Conservation (phyloP, 2,797 vertebrate genomes). For the Cichlasoma orientale region DNA sequence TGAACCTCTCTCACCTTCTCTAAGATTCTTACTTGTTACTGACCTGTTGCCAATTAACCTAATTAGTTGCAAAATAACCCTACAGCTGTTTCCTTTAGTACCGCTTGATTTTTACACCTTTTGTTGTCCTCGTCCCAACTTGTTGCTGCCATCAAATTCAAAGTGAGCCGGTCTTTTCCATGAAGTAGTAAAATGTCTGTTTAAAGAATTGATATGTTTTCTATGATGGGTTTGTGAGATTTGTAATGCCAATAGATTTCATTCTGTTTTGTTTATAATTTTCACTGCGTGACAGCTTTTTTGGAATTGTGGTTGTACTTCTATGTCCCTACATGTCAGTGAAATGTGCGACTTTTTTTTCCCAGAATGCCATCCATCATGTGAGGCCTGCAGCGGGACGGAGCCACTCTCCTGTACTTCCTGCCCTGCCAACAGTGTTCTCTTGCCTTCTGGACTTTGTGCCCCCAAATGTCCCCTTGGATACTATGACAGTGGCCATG, state of each 20-base stretch:
- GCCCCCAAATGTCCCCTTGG: slow-evolving; percentile 79
- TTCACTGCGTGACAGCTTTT: not conserved
- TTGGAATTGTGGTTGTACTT: not conserved
- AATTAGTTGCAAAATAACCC: no score
- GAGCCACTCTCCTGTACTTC: slow-evolving; percentile 86
- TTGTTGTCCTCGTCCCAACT: not conserved
- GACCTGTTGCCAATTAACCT: no score
- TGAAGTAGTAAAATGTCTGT: not conserved
- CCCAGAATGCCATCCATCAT: slow-evolving; percentile 90
- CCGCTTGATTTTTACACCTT: not conserved
- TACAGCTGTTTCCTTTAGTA: no score
- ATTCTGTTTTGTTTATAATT: not conserved
- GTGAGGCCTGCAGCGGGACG: slow-evolving; percentile 80
- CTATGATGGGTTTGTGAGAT: not conserved
- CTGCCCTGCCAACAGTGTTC: slow-evolving; percentile 75
- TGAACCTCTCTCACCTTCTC: no score
- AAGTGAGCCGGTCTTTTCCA: not conserved
- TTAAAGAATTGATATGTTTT: not conserved
- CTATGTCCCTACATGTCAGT: not conserved
- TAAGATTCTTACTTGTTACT: no score
- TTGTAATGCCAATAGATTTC: no score
- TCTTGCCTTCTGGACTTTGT: slow-evolving; percentile 84
- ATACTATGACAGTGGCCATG: slow-evolving; percentile 80
- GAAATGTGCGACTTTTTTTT: not conserved
- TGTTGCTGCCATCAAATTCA: accelerated